These are phyloP conservation scores for Meleagris gallopavo DNA, from an alignment of 2,113 vertebrate genomes.

Conservation along the genomic window DNA sequence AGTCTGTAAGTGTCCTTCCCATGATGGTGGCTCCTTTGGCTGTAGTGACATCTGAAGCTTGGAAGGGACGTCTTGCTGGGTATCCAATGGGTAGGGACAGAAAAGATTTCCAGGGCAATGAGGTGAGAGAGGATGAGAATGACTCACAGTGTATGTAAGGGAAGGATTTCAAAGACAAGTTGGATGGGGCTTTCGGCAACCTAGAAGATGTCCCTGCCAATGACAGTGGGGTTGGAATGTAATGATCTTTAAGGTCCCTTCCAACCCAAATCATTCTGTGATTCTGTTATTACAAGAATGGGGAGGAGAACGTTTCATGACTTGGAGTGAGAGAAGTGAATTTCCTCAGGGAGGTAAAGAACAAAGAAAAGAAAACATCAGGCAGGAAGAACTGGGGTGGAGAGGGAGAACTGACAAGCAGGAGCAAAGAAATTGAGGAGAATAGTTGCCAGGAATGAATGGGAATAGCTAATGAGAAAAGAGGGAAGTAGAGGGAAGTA, in stretches of 20 bases:
- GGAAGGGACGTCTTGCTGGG: not conserved
- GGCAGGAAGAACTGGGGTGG: not conserved
- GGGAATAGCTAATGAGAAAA: not conserved
- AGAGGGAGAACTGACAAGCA: not conserved
- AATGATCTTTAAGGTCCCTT: not conserved
- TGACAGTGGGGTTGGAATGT: not conserved
- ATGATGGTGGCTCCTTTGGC: not conserved
- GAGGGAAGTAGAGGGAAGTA: not conserved
- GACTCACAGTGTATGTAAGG: not conserved
- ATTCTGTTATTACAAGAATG: not conserved
- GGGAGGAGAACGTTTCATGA: not conserved
- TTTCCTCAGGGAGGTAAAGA: not conserved
- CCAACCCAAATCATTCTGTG: not conserved
- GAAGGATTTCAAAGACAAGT: not conserved
- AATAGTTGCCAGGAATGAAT: not conserved
- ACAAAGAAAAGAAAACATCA: not conserved
- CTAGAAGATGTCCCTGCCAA: not conserved
- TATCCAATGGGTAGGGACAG: not conserved
- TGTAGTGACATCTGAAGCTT: not conserved
- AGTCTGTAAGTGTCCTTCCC: not conserved
- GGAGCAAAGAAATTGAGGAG: not conserved
- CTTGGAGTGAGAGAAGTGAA: not conserved
- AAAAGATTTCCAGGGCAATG: not conserved
- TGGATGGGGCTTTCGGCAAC: not conserved
- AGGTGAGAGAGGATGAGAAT: not conserved